Percentiles rank a stretch among this genome's conserved stretches.
Conservation (phyloP, 2,888 invertebrate genomes). For the Euphydryas editha region DNA sequence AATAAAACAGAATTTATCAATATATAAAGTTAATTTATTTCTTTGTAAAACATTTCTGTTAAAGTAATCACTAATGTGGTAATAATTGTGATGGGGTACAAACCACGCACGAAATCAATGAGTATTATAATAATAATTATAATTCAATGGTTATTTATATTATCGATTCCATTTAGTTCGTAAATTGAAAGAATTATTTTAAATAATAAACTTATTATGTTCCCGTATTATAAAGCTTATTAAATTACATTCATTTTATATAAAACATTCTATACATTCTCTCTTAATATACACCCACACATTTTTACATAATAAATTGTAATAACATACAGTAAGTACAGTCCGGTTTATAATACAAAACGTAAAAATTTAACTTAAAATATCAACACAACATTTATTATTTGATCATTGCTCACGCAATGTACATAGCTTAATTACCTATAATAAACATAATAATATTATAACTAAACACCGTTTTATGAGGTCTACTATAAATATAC, state of each 20-base stretch:
- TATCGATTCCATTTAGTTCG: slow-evolving; percentile 15
- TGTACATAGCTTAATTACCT: slow-evolving; percentile 26
- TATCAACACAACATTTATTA: slow-evolving; percentile 45
- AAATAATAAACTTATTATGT: slow-evolving; percentile 33
- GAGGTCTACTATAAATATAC: slow-evolving; percentile 67
- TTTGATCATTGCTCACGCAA: slow-evolving; percentile 24
- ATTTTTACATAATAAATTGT: slow-evolving; percentile 46
- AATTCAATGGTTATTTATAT: slow-evolving; percentile 21
- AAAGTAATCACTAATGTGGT: slow-evolving; percentile 74
- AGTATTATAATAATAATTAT: slow-evolving; percentile 33
- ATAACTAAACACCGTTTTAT: slow-evolving; percentile 56
- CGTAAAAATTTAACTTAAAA: slow-evolving; percentile 65
- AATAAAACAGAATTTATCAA: slow-evolving; percentile 52
- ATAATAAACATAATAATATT: slow-evolving; percentile 33
- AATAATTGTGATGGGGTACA: slow-evolving; percentile 77
- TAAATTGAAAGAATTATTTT: slow-evolving; percentile 18
- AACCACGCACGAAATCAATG: slow-evolving; percentile 55
- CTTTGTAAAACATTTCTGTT: slow-evolving; percentile 72
- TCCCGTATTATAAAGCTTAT: slow-evolving; percentile 52
- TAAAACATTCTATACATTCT: slow-evolving; percentile 59
- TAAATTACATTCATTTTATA: slow-evolving; percentile 50
- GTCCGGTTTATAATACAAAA: slow-evolving; percentile 74
- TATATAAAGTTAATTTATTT: slow-evolving; percentile 71
- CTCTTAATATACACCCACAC: slow-evolving; percentile 50
- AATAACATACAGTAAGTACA: slow-evolving; percentile 71